Percentiles rank a stretch among this genome's conserved stretches.
These are phyloP conservation scores for Drosophila oshimai DNA, from an alignment of 1,140 invertebrate species.

Conservation along the genomic window DNA sequence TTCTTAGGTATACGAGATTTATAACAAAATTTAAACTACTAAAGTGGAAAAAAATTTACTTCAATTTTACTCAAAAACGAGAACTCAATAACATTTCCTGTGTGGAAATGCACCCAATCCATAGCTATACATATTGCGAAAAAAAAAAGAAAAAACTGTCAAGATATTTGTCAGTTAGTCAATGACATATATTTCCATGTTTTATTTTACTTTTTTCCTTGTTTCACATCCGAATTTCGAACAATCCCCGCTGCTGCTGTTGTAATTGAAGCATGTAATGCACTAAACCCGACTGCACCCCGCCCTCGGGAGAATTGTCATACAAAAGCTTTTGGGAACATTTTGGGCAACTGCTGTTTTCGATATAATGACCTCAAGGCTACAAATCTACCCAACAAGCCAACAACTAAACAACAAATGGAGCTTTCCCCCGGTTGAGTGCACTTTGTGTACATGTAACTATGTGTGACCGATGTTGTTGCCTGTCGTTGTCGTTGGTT, in stretches of 20 bases:
- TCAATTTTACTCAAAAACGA: too few species aligned
- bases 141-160: constrained; percentile 56
- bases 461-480: constrained; percentile 68
- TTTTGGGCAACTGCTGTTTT: constrained; percentile 78
- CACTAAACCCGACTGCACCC: constrained; percentile 32
- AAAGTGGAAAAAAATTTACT: too few species aligned
- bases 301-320: constrained; percentile 51
- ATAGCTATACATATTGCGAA: constrained; percentile 46
- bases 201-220: constrained; percentile 47
- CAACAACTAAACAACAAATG: constrained; percentile 62
- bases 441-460: constrained; percentile 78
- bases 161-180: constrained; percentile 79
- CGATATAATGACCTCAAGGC: constrained; percentile 80
- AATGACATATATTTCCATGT: constrained; percentile 80
- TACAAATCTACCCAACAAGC: constrained; percentile 61
- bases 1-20: too few species aligned
- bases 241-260: constrained; percentile 59
- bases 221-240: constrained; percentile 55
- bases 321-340: constrained; percentile 77
- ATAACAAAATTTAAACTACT: too few species aligned
- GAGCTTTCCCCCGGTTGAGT: constrained; percentile 72
- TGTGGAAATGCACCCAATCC: constrained; percentile 5
- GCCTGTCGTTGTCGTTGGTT: constrained; percentile 13
- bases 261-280: constrained; percentile 80
- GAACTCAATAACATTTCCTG: not conserved